These are phyloP conservation scores for Benitochromis conjunctus DNA, from an alignment of 2,113 vertebrate genomes.

Conservation along the genomic window DNA sequence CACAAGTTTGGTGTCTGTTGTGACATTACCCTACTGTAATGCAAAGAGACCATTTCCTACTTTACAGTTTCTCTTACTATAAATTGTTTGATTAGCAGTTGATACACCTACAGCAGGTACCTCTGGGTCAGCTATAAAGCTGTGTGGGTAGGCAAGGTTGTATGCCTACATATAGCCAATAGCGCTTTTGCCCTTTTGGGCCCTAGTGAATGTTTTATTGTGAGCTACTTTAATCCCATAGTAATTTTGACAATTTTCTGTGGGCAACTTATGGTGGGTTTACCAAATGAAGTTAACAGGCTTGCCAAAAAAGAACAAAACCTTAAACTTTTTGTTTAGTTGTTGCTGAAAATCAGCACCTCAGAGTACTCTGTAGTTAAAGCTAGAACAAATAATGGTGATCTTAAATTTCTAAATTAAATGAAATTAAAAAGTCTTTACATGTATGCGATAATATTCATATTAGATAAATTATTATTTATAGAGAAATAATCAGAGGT, in stretches of 20 bases:
- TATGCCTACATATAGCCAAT: neutral
- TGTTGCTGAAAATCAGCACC: neutral
- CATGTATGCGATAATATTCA: neutral
- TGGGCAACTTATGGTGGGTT: neutral
- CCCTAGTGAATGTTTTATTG: neutral
- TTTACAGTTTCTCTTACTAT: neutral
- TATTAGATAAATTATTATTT: neutral
- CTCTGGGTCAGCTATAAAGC: neutral
- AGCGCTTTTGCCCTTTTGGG: neutral
- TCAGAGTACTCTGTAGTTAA: neutral
- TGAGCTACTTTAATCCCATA: neutral
- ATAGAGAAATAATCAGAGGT: neutral
- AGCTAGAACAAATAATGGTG: neutral
- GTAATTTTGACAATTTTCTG: neutral
- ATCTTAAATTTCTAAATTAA: neutral
- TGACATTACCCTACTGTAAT: neutral
- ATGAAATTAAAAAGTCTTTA: neutral
- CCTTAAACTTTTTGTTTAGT: neutral
- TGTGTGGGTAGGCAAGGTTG: neutral
- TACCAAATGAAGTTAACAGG: neutral
- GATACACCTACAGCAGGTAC: neutral
- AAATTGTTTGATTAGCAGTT: neutral
- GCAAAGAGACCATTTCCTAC: neutral
- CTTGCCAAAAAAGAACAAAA: accelerated
- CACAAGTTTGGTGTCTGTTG: neutral